These are phyloP conservation scores for Aporrectodea caliginosa DNA, from an alignment of 1,140 invertebrate species.

Conservation along the genomic window DNA sequence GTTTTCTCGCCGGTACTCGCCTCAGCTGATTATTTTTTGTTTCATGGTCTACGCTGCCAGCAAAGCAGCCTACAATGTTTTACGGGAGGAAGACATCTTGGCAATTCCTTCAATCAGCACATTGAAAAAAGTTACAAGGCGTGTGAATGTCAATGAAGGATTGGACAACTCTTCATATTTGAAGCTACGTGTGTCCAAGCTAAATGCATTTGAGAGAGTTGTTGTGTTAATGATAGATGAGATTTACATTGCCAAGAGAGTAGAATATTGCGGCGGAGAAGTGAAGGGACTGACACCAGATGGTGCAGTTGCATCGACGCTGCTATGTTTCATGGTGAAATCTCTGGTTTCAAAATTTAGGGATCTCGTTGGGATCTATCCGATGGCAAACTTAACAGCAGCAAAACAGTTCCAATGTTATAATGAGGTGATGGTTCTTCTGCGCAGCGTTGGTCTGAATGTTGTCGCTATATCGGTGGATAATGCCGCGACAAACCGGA, in stretches of 20 bases:
- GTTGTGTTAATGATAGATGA: constrained; percentile 1
- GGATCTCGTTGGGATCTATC: constrained; percentile 10
- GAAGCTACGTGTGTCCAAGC: not conserved
- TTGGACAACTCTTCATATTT: not conserved
- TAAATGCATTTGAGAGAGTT: not conserved
- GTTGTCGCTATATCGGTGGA: constrained; percentile 1
- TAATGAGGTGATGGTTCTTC: not conserved
- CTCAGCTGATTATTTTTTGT: not conserved
- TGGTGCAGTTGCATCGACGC: not conserved
- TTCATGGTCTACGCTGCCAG: not conserved
- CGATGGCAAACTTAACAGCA: not conserved
- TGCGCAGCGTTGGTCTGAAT: not conserved
- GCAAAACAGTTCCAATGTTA: not conserved
- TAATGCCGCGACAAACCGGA: constrained; percentile 4
- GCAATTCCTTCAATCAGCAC: not conserved
- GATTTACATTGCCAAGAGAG: constrained; percentile 7
- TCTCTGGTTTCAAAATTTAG: not conserved
- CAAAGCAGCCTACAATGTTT: not conserved
- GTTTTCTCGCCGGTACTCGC: not conserved
- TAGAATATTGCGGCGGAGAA: constrained; percentile 6
- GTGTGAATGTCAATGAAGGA: not conserved
- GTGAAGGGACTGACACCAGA: not conserved
- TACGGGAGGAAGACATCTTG: not conserved
- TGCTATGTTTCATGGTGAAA: constrained; percentile 11
- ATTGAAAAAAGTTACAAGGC: not conserved